Percentiles rank a stretch among this genome's conserved stretches.
These are phyloP conservation scores for Chalcosyrphus nemorum DNA, from an alignment of 2,888 invertebrate genomes.

Conservation along the genomic window DNA sequence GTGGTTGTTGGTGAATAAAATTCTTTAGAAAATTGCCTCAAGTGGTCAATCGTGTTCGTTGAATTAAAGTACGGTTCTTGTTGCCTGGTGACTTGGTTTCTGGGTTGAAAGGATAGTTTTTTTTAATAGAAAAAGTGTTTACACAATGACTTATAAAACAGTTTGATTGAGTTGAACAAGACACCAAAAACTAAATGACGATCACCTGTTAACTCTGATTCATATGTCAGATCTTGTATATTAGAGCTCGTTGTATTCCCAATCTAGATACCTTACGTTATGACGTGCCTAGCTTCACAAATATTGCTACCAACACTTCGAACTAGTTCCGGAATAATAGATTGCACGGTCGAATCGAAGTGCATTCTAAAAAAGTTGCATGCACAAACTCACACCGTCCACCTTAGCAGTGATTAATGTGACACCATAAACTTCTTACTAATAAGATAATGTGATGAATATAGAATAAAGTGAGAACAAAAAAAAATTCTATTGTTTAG, in stretches of 20 bases:
- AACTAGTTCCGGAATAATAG: no score
- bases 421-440: neutral
- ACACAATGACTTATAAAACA: no score
- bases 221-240: no score
- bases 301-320: neutral
- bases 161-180: no score
- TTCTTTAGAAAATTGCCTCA: constrained; percentile 28
- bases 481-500: no score
- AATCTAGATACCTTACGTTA: neutral
- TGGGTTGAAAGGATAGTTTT: no score
- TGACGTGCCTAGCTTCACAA: neutral
- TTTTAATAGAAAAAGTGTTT: no score
- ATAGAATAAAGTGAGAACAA: neutral
- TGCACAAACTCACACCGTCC: neutral
- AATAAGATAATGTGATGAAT: neutral
- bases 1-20: constrained; percentile 13
- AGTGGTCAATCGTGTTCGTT: neutral
- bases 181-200: no score
- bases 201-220: no score
- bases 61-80: neutral
- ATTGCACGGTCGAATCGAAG: neutral
- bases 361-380: neutral
- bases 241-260: no score
- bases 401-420: neutral
- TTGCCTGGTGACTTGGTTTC: no score